Conservation (phyloP, 2,888 invertebrate genomes). For the Parochlus steinenii region DNA sequence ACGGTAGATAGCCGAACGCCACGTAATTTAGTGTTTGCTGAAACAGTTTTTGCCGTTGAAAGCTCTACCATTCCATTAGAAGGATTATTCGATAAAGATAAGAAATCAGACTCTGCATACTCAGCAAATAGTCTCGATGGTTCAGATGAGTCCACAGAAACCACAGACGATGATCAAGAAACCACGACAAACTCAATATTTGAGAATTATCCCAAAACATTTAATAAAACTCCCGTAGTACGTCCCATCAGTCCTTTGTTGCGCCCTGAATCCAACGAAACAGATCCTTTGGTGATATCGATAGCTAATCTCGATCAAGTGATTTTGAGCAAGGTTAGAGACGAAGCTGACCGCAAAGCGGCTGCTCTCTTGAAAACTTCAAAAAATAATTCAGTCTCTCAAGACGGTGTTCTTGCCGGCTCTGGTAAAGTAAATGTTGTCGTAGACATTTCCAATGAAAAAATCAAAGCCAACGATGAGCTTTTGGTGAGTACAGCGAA, state of each 20-base stretch:
- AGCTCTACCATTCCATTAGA: slow-evolving; percentile 51
- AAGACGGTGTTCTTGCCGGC: too few relatives aligned
- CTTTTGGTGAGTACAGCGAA: too few relatives aligned
- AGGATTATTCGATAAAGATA: slow-evolving; percentile 39
- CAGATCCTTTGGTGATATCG: slow-evolving; percentile 30
- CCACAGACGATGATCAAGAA: not conserved
- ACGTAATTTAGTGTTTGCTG: slow-evolving; percentile 20
- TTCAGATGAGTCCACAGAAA: not conserved
- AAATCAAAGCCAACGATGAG: too few relatives aligned
- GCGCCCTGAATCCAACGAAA: slow-evolving; percentile 30
- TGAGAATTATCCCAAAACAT: not conserved
- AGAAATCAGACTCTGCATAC: too few relatives aligned
- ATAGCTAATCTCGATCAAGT: slow-evolving; percentile 31
- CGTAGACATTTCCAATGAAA: too few relatives aligned
- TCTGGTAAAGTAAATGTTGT: too few relatives aligned
- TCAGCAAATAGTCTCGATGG: too few relatives aligned
- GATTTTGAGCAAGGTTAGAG: slow-evolving; percentile 26
- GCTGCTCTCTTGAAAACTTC: too few relatives aligned
- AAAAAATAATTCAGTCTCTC: not conserved
- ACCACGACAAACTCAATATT: not conserved
- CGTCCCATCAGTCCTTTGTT: slow-evolving; percentile 19
- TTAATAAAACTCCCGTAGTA: not conserved
- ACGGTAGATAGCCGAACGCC: slow-evolving; percentile 12
- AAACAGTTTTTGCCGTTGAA: slow-evolving; percentile 30
- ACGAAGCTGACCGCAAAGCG: not conserved